These are phyloP conservation scores for Helogale parvula DNA, from an alignment of 2,113 vertebrate species.

Conservation along the genomic window DNA sequence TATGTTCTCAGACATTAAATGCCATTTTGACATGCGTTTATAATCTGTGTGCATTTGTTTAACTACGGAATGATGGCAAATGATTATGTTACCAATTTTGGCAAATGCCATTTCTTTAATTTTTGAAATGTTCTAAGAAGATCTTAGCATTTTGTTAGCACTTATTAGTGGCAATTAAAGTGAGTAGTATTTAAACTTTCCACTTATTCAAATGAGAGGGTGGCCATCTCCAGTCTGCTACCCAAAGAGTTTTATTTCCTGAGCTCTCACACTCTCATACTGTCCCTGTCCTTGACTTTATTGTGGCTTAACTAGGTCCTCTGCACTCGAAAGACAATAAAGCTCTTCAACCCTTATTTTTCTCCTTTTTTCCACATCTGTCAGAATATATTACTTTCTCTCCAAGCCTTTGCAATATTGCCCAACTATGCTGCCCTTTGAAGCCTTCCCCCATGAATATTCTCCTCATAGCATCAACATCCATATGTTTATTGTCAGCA, in stretches of 20 bases:
- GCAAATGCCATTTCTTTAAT: neutral
- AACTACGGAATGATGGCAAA: neutral
- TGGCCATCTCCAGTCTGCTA: neutral
- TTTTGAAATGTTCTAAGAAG: neutral
- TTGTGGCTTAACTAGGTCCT: neutral
- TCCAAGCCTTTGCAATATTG: neutral
- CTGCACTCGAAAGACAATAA: neutral
- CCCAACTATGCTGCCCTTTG: neutral
- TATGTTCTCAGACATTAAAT: conserved; percentile 15
- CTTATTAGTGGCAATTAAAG: conserved; percentile 11
- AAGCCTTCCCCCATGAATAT: neutral
- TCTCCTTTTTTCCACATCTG: neutral
- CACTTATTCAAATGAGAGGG: neutral
- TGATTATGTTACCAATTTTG: conserved; percentile 24
- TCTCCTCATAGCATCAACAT: neutral
- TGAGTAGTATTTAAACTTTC: conserved; percentile 31
- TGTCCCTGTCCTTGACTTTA: neutral
- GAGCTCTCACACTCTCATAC: neutral
- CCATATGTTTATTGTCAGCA: neutral
- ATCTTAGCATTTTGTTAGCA: neutral
- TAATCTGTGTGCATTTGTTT: conserved; percentile 7
- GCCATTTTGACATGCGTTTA: neutral
- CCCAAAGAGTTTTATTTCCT: neutral
- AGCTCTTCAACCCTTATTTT: neutral
- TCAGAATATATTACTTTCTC: neutral